phyloP scores from a whole-genome alignment of 2,113 vertebrate species.

The Buteo buteo region DNA sequence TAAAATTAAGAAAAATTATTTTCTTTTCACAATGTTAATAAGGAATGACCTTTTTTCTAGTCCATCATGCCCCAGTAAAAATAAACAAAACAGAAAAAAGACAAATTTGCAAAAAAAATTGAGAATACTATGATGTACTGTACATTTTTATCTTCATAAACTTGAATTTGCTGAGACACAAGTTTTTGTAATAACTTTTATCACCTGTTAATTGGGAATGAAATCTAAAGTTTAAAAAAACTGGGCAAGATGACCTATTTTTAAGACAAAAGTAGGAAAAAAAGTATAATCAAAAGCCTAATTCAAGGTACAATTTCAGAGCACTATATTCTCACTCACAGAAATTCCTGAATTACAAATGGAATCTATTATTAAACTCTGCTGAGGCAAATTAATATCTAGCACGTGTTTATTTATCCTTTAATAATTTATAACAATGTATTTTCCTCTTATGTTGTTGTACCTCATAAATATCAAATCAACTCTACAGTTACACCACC shows the following conservation, averaged over 20 bases:
- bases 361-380: background rate
- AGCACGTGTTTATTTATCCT: background rate
- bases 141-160: background rate
- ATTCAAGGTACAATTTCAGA: background rate
- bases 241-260: background rate
- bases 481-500: background rate
- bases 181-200: background rate
- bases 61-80: background rate
- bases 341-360: background rate
- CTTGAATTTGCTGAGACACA: background rate
- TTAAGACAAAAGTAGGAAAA: background rate
- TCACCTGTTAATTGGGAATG: background rate
- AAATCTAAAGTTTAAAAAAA: background rate
- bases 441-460: background rate
- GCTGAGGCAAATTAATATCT: background rate
- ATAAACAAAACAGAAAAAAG: background rate
- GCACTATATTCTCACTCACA: background rate
- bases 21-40: background rate
- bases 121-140: background rate
- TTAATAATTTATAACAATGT: conserved; percentile 1
- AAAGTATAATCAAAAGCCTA: background rate
- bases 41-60: background rate
- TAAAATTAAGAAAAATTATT: background rate
- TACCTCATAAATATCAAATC: background rate
- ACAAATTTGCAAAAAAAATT: background rate